Evolutionary conservation across 2,888 invertebrate species (phyloP).

Genomic region (Creontiades dilutus): DNA sequence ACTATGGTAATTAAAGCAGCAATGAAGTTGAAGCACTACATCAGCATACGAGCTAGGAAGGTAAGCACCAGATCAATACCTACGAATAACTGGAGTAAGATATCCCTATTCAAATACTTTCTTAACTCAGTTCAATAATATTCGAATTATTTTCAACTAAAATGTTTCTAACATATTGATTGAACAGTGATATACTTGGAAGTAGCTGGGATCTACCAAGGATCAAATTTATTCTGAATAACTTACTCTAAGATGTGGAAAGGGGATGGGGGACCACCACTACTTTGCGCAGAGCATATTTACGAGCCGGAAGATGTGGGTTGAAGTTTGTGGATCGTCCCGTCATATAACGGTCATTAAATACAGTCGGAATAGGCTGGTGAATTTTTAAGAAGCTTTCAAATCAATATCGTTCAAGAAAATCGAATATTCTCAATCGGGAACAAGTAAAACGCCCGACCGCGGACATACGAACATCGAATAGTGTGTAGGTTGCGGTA

Average conservation of each 20-base stretch:
- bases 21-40: constrained; percentile 37
- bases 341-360: not conserved
- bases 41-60: constrained; percentile 33
- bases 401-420: too few species aligned
- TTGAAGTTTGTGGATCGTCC: not conserved
- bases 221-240: not conserved
- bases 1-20: not conserved
- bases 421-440: not conserved
- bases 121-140: not conserved
- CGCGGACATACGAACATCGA: too few species aligned
- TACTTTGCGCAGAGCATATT: not conserved
- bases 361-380: not conserved
- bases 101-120: not conserved
- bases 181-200: not conserved
- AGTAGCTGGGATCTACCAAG: too few species aligned
- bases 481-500: too few species aligned
- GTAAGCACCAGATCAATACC: constrained; percentile 5
- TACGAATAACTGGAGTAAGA: not conserved
- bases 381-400: not conserved
- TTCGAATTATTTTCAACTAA: not conserved
- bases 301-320: not conserved
- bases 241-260: not conserved
- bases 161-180: not conserved
- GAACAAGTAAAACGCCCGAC: not conserved
- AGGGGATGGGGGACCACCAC: not conserved